Conservation (phyloP, 2,888 invertebrate genomes). For the Scelioninae gen. 1 region DNA sequence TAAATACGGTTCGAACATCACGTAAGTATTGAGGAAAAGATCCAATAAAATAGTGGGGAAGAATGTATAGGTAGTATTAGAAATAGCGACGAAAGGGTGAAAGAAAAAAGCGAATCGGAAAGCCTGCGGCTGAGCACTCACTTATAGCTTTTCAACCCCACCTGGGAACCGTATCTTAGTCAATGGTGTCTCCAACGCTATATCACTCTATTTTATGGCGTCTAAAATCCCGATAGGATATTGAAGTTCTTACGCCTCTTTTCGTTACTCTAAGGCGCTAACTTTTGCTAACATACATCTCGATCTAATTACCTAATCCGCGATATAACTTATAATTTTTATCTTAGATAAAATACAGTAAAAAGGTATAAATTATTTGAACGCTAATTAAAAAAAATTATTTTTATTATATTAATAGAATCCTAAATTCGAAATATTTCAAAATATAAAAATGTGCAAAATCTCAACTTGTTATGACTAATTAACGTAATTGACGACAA, state of each 20-base stretch:
- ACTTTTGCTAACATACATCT: conserved; percentile 2
- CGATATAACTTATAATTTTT: not conserved
- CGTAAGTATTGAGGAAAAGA: conserved; percentile 70
- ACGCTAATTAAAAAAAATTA: not conserved
- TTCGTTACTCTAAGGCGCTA: not conserved
- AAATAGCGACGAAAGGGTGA: conserved; percentile 68
- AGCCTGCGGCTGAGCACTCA: conserved; percentile 78
- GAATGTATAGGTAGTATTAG: conserved; percentile 66
- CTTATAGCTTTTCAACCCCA: conserved; percentile 78
- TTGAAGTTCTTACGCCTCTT: conserved; percentile 48
- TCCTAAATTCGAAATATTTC: too few species aligned
- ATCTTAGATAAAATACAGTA: not conserved
- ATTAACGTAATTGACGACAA: too few species aligned
- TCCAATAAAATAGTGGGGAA: conserved; percentile 42
- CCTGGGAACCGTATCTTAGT: conserved; percentile 81
- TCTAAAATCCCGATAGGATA: conserved; percentile 76
- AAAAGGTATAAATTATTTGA: not conserved
- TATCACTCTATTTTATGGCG: conserved; percentile 81
- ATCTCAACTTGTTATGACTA: too few species aligned
- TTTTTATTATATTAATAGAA: too few species aligned
- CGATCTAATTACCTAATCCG: conserved; percentile 31
- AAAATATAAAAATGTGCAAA: too few species aligned
- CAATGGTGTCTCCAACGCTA: conserved; percentile 79
- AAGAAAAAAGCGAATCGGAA: conserved; percentile 69
- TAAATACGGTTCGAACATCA: conserved; percentile 20